A percentile compares a stretch with the other conserved stretches of the same genome.
These are phyloP conservation scores for Biston betularia DNA, from an alignment of 2,888 invertebrate species.

Conservation along the genomic window DNA sequence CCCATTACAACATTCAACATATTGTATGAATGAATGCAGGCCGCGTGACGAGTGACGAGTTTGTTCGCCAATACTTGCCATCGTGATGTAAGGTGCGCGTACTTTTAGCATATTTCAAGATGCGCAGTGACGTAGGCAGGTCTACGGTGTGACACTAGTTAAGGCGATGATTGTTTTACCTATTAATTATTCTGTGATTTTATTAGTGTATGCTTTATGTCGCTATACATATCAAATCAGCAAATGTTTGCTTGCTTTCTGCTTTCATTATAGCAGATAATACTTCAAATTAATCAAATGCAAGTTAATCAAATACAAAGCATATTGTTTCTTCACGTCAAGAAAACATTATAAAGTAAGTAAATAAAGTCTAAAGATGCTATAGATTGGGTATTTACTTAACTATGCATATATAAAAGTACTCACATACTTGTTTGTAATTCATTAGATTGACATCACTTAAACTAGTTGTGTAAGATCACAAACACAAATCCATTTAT, in stretches of 20 bases:
- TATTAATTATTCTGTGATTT: too few species aligned
- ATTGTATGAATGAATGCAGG: conserved; percentile 84
- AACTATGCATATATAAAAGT: too few species aligned
- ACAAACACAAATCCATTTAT: conserved; percentile 15
- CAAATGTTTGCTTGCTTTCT: not conserved
- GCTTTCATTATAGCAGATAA: not conserved
- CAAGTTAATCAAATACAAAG: too few species aligned
- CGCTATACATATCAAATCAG: not conserved
- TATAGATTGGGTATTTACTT: too few species aligned
- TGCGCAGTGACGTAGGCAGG: conserved; percentile 13
- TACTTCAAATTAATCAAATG: too few species aligned
- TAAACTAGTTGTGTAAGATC: not conserved
- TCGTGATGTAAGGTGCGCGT: conserved; percentile 60
- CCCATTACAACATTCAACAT: conserved; percentile 84
- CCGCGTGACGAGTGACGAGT: conserved; percentile 80
- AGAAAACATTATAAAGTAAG: too few species aligned
- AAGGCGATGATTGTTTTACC: too few species aligned
- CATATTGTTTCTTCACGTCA: too few species aligned
- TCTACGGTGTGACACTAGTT: conserved; percentile 5
- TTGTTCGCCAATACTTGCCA: conserved; percentile 64
- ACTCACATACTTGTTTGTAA: too few species aligned
- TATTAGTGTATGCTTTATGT: not conserved
- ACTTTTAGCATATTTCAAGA: conserved; percentile 33
- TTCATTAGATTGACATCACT: not conserved
- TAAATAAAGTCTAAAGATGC: too few species aligned